These are phyloP conservation scores for Platycercus adscitus DNA, from an alignment of 2,113 vertebrate species.

Conservation along the genomic window DNA sequence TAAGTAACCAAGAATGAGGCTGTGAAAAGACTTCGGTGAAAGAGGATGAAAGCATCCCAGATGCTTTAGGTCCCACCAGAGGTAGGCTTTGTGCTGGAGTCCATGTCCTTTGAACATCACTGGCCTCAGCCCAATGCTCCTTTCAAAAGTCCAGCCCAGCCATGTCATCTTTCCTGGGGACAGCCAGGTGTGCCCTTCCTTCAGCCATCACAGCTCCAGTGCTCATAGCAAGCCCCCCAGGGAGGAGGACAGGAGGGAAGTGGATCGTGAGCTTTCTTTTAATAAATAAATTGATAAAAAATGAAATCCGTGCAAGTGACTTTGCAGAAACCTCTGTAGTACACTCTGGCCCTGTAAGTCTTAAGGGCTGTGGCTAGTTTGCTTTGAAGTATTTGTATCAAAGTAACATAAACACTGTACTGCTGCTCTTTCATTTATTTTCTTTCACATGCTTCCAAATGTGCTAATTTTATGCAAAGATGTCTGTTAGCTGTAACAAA, in stretches of 20 bases:
- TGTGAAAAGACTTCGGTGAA: not conserved
- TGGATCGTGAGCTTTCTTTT: not conserved
- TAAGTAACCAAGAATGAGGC: not conserved
- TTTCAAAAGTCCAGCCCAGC: not conserved
- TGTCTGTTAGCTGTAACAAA: conserved; percentile 31
- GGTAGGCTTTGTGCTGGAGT: not conserved
- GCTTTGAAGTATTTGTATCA: conserved; percentile 36
- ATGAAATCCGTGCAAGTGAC: not conserved
- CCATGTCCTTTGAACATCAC: not conserved
- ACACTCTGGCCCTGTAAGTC: not conserved
- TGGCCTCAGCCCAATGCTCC: not conserved
- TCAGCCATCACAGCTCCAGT: not conserved
- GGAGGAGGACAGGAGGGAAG: not conserved
- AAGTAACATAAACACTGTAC: not conserved
- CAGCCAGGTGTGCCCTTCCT: not conserved
- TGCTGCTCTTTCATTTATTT: conserved; percentile 17
- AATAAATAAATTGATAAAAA: not conserved
- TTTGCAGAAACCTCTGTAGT: not conserved
- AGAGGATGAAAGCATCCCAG: not conserved
- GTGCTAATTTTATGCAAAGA: conserved; percentile 26
- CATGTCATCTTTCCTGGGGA: not conserved
- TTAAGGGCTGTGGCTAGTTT: not conserved
- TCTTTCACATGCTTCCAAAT: conserved; percentile 37
- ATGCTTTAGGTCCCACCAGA: not conserved
- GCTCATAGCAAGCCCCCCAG: not conserved